Percentiles rank a stretch among this genome's conserved stretches.
Evolutionary conservation across 2,888 invertebrate genomes (phyloP).

Genomic region (Athalia circularis): DNA sequence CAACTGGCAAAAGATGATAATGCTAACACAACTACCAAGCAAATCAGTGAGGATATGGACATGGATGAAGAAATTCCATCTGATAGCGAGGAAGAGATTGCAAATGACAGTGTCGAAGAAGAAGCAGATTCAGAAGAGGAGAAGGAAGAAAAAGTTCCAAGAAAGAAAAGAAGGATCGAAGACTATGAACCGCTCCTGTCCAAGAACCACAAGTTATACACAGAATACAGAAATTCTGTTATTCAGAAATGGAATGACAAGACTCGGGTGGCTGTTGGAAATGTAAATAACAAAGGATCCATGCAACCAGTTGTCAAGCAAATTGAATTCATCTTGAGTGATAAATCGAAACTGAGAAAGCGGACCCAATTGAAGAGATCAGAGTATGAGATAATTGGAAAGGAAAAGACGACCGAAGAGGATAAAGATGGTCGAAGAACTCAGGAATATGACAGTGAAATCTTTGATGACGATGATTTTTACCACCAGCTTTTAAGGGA

Average conservation of each 20-base stretch:
- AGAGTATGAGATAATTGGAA: conserved; percentile 83
- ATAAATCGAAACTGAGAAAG: conserved; percentile 84
- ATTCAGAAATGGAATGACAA: conserved; percentile 98
- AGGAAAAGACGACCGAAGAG: conserved; percentile 65
- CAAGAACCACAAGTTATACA: conserved; percentile 79
- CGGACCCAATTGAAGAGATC: conserved; percentile 88
- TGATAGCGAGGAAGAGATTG: conserved; percentile 78
- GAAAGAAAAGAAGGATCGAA: conserved; percentile 77
- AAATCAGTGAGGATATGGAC: conserved; percentile 65
- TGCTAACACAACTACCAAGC: conserved; percentile 57
- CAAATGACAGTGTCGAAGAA: conserved; percentile 72
- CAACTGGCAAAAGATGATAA: conserved; percentile 69
- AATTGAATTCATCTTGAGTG: conserved; percentile 89
- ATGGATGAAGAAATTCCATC: conserved; percentile 71
- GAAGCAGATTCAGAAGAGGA: conserved; percentile 54
- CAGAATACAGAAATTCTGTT: conserved; percentile 84
- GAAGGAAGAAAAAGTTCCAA: conserved; percentile 59
- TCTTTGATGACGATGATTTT: conserved; percentile 98
- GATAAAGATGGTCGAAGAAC: conserved; percentile 68
- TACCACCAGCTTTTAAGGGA: conserved; percentile 95
- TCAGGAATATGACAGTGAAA: conserved; percentile 84
- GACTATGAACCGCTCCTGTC: conserved; percentile 79
- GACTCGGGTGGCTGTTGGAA: conserved; percentile 83
- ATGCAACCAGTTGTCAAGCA: conserved; percentile 84
- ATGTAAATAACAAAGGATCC: conserved; percentile 78